Conservation (phyloP, 2,113 vertebrate species). For the Synchiropus splendidus region DNA sequence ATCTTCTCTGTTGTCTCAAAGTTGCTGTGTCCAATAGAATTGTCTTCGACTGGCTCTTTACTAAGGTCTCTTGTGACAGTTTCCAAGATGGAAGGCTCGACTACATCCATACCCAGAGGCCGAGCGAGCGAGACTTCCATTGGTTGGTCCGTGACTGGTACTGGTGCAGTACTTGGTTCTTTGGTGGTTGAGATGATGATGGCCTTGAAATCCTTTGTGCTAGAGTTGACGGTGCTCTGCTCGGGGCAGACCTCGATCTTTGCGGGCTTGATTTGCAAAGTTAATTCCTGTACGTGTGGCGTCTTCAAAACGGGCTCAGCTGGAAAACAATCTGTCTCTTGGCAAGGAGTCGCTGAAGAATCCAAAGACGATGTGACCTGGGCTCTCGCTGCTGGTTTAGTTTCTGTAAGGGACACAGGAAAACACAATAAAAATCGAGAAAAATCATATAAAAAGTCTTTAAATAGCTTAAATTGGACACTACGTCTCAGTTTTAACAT, state of each 20-base stretch:
- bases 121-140: constrained; percentile 47
- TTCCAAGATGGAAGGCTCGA: constrained; percentile 35
- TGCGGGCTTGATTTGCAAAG: constrained; percentile 49
- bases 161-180: constrained; percentile 53
- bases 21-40: constrained; percentile 28
- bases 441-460: no score
- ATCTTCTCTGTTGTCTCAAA: constrained; percentile 39
- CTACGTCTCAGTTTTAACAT: no score
- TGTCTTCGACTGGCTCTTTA: constrained; percentile 27
- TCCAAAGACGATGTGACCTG: constrained; percentile 26
- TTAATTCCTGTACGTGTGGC: constrained; percentile 46
- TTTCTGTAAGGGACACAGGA: constrained; percentile 30
- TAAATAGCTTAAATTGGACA: no score
- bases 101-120: constrained; percentile 38
- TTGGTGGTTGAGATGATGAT: constrained; percentile 59
- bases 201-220: constrained; percentile 61
- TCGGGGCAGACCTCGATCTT: constrained; percentile 48
- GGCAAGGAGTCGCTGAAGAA: constrained; percentile 27
- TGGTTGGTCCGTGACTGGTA: constrained; percentile 43
- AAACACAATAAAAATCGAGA: background rate
- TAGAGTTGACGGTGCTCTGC: constrained; percentile 37
- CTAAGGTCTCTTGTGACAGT: constrained; percentile 40
- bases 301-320: constrained; percentile 42
- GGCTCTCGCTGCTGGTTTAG: constrained; percentile 44
- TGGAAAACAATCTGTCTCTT: constrained; percentile 29